Conservation (phyloP, 2,113 vertebrate species). For the Podocnemis expansa region DNA sequence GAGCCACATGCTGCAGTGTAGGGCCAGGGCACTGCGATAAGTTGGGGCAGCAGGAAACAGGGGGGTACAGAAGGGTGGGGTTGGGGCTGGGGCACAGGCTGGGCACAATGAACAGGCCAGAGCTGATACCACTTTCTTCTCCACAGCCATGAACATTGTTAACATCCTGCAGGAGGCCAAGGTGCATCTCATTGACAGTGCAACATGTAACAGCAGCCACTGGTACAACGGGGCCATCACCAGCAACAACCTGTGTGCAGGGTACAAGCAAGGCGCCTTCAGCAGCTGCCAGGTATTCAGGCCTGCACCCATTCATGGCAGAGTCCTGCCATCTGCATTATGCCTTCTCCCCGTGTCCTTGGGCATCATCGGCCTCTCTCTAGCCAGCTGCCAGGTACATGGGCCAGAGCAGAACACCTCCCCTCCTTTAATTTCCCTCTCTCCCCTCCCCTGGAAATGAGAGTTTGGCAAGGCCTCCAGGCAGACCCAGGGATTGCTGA, state of each 20-base stretch:
- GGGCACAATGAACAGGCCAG: neutral
- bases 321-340: neutral
- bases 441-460: neutral
- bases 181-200: neutral
- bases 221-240: neutral
- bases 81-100: neutral
- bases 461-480: neutral
- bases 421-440: neutral
- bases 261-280: neutral
- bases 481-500: neutral
- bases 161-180: conserved; percentile 17
- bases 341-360: neutral
- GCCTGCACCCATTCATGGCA: neutral
- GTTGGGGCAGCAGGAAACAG: neutral
- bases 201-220: neutral
- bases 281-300: conserved; percentile 2
- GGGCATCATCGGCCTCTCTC: neutral
- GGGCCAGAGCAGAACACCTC: neutral
- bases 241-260: neutral
- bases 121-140: neutral
- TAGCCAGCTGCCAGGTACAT: neutral
- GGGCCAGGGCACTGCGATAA: neutral
- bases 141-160: neutral
- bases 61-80: too few species aligned
- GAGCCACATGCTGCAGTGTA: too few species aligned